A percentile compares a stretch with the other conserved stretches of the same genome.
phyloP scores from a whole-genome alignment of 92 coral and sea anemone species.

The Porites divaricata region DNA sequence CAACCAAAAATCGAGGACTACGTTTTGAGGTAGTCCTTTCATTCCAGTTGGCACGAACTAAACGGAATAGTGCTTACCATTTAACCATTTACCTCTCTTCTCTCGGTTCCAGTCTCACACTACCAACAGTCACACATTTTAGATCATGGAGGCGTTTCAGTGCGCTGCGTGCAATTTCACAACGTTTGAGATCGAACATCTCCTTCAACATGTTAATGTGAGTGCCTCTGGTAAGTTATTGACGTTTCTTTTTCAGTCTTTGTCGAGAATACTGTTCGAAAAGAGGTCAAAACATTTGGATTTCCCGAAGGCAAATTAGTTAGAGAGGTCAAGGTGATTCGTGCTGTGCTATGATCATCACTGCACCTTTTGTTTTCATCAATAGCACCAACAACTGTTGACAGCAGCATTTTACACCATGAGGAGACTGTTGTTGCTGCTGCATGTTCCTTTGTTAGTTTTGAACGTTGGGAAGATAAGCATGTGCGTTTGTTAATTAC shows the following conservation, averaged over 20 bases:
- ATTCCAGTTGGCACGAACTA: too few species aligned
- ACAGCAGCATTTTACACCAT: neutral
- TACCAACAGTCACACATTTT: neutral
- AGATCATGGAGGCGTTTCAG: constrained; percentile 8
- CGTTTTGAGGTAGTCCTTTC: too few species aligned
- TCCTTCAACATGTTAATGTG: constrained; percentile 26
- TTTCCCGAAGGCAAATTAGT: neutral
- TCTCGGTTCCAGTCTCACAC: constrained; percentile 18
- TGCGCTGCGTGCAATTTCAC: constrained; percentile 7
- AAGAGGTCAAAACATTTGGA: neutral
- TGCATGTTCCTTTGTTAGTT: too few species aligned
- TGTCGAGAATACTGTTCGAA: neutral
- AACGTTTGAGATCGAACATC: neutral
- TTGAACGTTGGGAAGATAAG: too few species aligned
- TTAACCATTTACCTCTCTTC: constrained; percentile 14
- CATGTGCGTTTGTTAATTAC: constrained; percentile 42
- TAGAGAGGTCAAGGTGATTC: neutral
- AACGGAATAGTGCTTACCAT: neutral
- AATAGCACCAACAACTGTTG: neutral
- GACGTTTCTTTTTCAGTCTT: neutral
- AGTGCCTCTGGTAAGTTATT: too few species aligned
- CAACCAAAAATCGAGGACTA: too few species aligned
- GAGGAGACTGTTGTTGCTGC: neutral
- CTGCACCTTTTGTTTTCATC: neutral
- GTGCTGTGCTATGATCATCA: neutral